Conservation (phyloP, 2,113 vertebrate genomes). For the Bettongia penicillata region DNA sequence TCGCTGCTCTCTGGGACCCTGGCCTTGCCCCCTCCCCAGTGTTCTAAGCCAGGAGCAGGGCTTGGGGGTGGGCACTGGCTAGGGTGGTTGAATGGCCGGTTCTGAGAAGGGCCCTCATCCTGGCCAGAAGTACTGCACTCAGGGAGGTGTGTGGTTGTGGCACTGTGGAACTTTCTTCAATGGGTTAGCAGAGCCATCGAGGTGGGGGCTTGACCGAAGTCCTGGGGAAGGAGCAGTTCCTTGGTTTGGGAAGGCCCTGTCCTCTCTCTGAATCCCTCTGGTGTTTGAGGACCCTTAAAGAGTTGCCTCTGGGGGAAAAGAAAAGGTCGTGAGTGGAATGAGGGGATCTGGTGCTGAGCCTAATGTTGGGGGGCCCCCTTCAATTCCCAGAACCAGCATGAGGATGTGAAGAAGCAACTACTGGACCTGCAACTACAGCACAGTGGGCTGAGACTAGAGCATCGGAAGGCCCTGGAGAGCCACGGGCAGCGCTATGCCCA, state of each 20-base stretch:
- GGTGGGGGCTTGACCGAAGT: neutral
- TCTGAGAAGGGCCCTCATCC: neutral
- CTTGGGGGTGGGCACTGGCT: neutral
- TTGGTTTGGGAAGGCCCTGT: neutral
- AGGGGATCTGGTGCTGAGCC: neutral
- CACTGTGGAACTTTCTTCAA: neutral
- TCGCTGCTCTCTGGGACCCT: neutral
- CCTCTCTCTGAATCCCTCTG: neutral
- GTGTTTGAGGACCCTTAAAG: neutral
- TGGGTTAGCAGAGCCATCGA: neutral
- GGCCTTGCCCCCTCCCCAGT: neutral
- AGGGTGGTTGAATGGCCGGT: neutral
- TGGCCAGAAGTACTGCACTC: neutral
- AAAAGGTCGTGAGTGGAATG: neutral
- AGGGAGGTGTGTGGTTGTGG: neutral
- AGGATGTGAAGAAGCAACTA: slow-evolving; percentile 83
- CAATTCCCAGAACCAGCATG: slow-evolving; percentile 80
- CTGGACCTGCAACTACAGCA: slow-evolving; percentile 83
- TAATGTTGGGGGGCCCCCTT: neutral
- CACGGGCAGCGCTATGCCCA: slow-evolving; percentile 76
- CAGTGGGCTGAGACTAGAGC: slow-evolving; percentile 80
- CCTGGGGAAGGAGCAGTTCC: neutral
- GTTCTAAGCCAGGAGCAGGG: neutral
- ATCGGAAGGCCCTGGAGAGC: slow-evolving; percentile 75
- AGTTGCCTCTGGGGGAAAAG: neutral